phyloP scores from a whole-genome alignment of 2,888 invertebrate genomes.

The Luperina nickerlii region DNA sequence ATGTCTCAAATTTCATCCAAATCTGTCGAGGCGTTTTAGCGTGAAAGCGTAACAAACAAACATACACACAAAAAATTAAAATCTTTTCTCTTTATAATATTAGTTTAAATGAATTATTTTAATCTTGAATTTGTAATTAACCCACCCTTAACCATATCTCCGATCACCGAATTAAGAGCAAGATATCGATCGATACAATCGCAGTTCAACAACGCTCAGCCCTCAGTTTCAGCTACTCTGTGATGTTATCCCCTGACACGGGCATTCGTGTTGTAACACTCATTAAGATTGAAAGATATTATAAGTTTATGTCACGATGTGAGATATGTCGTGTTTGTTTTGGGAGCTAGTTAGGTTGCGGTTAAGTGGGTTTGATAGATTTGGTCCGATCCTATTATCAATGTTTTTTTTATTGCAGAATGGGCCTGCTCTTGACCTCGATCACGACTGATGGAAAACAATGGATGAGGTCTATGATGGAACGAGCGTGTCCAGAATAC shows the following conservation, averaged over 20 bases:
- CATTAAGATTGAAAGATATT: slow-evolving; percentile 63
- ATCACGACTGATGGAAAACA: no score
- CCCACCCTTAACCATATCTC: slow-evolving; percentile 46
- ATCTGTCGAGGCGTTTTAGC: not conserved
- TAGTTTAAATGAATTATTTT: not conserved
- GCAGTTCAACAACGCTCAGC: slow-evolving; percentile 24
- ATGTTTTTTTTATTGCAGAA: no score
- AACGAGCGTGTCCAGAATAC: no score
- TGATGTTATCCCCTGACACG: slow-evolving; percentile 53
- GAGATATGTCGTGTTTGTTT: slow-evolving; percentile 54
- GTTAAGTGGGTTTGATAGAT: slow-evolving; percentile 11
- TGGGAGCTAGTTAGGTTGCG: slow-evolving; percentile 4
- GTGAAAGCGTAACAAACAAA: not conserved
- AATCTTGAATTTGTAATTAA: not conserved
- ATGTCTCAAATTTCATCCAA: not conserved
- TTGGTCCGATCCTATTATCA: not conserved
- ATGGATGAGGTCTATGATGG: no score
- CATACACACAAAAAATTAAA: no score
- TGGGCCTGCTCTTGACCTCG: no score
- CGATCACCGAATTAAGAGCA: slow-evolving; percentile 52
- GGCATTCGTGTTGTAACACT: slow-evolving; percentile 53
- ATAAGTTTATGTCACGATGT: slow-evolving; percentile 43
- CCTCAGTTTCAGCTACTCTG: slow-evolving; percentile 17
- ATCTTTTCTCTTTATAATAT: no score
- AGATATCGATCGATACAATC: slow-evolving; percentile 37